Percentiles rank a stretch among this genome's conserved stretches.
Evolutionary conservation across 2,888 invertebrate species (phyloP).

Genomic region (Proisotoma minuta): DNA sequence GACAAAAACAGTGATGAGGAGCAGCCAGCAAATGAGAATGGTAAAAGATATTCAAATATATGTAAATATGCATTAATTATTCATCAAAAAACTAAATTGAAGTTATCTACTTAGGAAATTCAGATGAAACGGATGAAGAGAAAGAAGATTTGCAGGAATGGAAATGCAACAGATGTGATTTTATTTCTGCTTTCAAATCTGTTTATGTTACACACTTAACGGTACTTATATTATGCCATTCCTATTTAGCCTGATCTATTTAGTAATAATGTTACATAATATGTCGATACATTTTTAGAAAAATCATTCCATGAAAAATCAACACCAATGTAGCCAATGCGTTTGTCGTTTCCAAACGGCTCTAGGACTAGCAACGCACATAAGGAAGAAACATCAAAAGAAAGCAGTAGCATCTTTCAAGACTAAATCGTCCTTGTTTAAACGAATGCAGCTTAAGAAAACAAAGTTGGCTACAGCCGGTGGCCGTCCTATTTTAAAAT

Average conservation of each 20-base stretch:
- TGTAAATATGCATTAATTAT: no score
- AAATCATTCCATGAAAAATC: background rate
- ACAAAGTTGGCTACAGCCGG: background rate
- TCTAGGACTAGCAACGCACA: background rate
- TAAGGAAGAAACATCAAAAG: background rate
- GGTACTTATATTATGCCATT: background rate
- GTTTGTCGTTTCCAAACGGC: background rate
- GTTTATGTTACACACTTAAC: constrained; percentile 1
- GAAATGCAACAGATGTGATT: constrained; percentile 10
- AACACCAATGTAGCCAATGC: background rate
- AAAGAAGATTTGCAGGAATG: background rate
- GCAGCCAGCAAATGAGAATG: no score
- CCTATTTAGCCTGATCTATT: background rate
- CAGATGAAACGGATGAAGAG: background rate
- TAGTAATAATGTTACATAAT: no score
- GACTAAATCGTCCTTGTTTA: background rate
- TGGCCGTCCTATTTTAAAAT: no score
- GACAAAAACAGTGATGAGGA: no score
- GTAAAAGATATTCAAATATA: no score
- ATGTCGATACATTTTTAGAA: no score
- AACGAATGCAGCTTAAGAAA: background rate
- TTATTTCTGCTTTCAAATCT: background rate
- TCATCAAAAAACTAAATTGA: no score
- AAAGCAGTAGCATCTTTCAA: background rate
- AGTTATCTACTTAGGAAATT: background rate